Percentiles rank a stretch among this genome's conserved stretches.
Evolutionary conservation across 2,797 vertebrate species (phyloP).

Genomic region (Sitta carolinensis): DNA sequence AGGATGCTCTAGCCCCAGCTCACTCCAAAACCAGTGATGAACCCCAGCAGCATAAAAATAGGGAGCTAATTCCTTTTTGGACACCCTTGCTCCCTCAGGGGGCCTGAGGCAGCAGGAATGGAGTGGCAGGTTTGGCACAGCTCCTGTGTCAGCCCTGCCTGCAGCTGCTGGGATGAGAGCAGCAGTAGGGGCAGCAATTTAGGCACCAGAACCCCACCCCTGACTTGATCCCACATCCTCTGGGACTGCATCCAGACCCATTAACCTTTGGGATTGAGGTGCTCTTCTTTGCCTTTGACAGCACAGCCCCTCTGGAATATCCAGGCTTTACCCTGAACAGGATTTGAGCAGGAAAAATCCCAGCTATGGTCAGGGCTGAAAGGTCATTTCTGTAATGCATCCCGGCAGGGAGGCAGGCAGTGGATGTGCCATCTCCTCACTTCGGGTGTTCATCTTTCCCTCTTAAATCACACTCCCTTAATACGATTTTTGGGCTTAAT

Average conservation of each 20-base stretch:
- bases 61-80: background rate
- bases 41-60: background rate
- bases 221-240: background rate
- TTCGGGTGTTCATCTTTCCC: background rate
- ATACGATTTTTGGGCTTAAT: background rate
- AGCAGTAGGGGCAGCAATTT: background rate
- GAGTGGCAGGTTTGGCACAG: background rate
- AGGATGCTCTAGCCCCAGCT: background rate
- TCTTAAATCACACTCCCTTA: background rate
- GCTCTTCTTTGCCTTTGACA: background rate
- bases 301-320: background rate
- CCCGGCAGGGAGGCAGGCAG: background rate
- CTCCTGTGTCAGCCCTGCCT: background rate
- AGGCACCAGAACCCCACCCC: background rate
- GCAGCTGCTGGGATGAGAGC: background rate
- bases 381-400: background rate
- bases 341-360: background rate
- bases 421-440: background rate
- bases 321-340: background rate
- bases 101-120: background rate
- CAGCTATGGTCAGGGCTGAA: background rate
- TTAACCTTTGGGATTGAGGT: background rate
- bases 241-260: background rate
- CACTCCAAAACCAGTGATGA: accelerated
- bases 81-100: too few relatives aligned